phyloP scores from a whole-genome alignment of 2,797 vertebrate genomes.

The Agapornis canus region DNA sequence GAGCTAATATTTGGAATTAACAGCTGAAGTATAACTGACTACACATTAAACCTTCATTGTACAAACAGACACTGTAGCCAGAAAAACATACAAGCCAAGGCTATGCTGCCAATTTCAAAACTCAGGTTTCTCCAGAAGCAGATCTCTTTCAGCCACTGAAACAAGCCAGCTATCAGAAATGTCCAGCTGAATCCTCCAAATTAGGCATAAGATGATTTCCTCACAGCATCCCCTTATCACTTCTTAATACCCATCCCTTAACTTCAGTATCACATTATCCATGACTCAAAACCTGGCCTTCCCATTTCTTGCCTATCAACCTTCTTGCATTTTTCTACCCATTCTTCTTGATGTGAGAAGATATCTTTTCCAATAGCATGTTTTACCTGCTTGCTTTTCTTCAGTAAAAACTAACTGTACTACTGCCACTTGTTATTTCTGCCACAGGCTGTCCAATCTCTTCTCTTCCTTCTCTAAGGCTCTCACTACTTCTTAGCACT shows the following conservation, averaged over 20 bases:
- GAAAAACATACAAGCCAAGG: not conserved
- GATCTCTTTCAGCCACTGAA: not conserved
- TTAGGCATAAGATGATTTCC: not conserved
- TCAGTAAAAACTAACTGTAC: not conserved
- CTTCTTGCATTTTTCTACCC: not conserved
- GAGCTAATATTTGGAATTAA: not conserved
- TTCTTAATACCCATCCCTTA: not conserved
- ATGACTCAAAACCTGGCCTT: not conserved
- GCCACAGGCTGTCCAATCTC: not conserved
- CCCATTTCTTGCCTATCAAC: not conserved
- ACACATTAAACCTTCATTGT: not conserved
- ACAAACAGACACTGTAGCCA: not conserved
- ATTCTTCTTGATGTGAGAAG: not conserved
- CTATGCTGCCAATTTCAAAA: not conserved
- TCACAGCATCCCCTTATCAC: not conserved
- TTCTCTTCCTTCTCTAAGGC: not conserved
- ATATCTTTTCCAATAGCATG: not conserved
- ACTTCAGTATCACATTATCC: not conserved
- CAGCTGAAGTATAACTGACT: not conserved
- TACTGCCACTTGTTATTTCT: not conserved
- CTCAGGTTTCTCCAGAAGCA: not conserved
- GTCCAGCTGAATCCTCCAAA: not conserved
- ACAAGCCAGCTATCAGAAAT: not conserved
- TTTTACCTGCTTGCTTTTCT: not conserved
- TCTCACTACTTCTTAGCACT: not conserved